Conservation (phyloP, 2,888 invertebrate genomes). For the Mellilla xanthometata region DNA sequence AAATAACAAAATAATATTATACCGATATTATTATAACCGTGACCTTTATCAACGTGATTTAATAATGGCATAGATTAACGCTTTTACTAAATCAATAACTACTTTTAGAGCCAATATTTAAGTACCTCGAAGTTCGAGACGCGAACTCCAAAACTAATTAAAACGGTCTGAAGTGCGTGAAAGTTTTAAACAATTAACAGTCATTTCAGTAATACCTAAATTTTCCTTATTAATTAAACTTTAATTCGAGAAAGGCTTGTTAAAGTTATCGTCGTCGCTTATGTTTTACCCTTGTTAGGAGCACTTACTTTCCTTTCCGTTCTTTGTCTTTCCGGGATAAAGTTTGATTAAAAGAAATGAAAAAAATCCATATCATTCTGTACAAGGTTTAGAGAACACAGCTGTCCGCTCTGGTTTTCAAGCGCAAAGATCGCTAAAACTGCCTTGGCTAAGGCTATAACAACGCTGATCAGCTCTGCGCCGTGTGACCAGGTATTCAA, state of each 20-base stretch:
- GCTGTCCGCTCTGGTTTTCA: too few relatives aligned
- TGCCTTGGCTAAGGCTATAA: too few relatives aligned
- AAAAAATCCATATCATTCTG: too few relatives aligned
- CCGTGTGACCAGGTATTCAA: too few relatives aligned
- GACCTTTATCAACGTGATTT: too few relatives aligned
- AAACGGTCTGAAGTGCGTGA: slow-evolving; percentile 14
- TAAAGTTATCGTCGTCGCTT: slow-evolving; percentile 44
- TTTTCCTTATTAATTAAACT: slow-evolving; percentile 32
- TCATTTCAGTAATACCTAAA: slow-evolving; percentile 28
- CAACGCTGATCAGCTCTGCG: too few relatives aligned
- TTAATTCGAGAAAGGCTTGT: slow-evolving; percentile 35
- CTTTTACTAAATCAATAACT: background rate
- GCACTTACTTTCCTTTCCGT: slow-evolving; percentile 48
- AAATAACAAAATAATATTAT: too few relatives aligned
- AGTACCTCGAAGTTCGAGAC: slow-evolving; percentile 13
- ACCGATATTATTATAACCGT: too few relatives aligned
- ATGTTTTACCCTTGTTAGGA: slow-evolving; percentile 60
- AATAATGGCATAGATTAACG: background rate
- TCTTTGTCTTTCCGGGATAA: slow-evolving; percentile 36
- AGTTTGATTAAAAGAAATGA: slow-evolving; percentile 23
- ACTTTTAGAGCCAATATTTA: slow-evolving; percentile 1
- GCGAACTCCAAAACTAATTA: slow-evolving; percentile 12
- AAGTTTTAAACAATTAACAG: slow-evolving; percentile 24
- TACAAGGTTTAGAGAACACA: too few relatives aligned
- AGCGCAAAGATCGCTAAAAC: too few relatives aligned